Evolutionary conservation across 2,888 invertebrate species (phyloP), one percentile per base, ranked within the genome.

Genomic region (Harmothoe impar): DNA sequence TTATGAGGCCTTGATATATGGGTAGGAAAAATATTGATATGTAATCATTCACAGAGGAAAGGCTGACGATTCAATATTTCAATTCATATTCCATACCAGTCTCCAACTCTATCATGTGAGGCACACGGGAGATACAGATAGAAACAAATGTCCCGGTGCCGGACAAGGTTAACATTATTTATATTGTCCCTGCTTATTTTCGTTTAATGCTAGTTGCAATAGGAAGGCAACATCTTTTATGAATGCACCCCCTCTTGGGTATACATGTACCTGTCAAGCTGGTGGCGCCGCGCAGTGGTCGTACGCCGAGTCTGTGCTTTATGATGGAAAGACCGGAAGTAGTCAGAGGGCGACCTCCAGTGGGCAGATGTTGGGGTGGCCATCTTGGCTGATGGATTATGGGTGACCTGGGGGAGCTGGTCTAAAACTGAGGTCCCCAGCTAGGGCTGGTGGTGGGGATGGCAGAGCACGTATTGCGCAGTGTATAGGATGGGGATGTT

Each of bases 241-340:
- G 62, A 62, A 62, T 62, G 62, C 3, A n/a, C 12, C 62, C 3
- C 62, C 20, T n/a, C 23, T n/a, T 62, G 62, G 62, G 62, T n/a
- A 43, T 62, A 62, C 62, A 62, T 62, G 62, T 62, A n/a, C 62
- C n/a, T n/a, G 62, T n/a, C n/a, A n/a, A n/a, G 7, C 23, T n/a
- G n/a, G 62, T 62, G 62, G 62, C 62, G 62, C 62, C 62, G 43
- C 62, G 7, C n/a, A n/a, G 62, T n/a, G 62, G 62, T 15, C 62
- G 25, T 29, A 5, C 3, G 17, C 72, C 25, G 29, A 15, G 25
- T 25, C 31, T n/a, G 25, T 29, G 31, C 43, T 25, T 81, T 43
- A 72, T 72, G 72, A 72, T 72, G 20, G 72, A 72, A 29, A 29
- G 72, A 72, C 72, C 72, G 72, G 72, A 72, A 72, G 72, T 72